Conservation (phyloP, 2,888 invertebrate species). For the Eremobia ochroleuca region DNA sequence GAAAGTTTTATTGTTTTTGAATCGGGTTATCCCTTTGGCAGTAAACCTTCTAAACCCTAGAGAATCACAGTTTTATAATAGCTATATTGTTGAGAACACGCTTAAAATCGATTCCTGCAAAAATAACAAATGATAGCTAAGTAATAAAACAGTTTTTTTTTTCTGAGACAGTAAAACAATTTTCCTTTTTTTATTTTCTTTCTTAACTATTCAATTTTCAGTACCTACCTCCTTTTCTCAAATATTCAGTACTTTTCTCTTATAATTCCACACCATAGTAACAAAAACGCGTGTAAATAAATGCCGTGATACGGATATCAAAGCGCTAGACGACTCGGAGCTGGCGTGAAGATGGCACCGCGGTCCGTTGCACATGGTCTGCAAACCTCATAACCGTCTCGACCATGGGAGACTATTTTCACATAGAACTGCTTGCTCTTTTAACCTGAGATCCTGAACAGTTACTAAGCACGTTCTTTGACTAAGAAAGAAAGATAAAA, state of each 20-base stretch:
- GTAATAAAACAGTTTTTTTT: neutral
- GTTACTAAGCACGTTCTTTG: neutral
- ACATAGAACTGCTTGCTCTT: neutral
- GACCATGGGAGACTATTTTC: slow-evolving; percentile 6
- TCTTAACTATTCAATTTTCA: too few relatives aligned
- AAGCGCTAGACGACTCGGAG: neutral
- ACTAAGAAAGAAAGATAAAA: neutral
- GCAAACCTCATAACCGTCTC: slow-evolving; percentile 38
- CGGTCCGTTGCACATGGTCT: slow-evolving; percentile 39
- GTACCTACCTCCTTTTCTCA: too few relatives aligned
- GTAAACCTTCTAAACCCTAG: neutral
- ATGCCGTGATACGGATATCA: slow-evolving; percentile 38
- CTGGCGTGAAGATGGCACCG: slow-evolving; percentile 20
- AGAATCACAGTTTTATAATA: neutral
- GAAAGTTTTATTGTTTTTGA: slow-evolving; percentile 22
- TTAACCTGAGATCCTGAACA: neutral
- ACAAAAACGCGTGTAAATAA: slow-evolving; percentile 1
- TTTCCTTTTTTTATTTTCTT: neutral
- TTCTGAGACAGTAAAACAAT: neutral
- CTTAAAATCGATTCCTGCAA: neutral
- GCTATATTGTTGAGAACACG: neutral
- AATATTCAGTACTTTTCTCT: neutral
- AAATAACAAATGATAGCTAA: neutral
- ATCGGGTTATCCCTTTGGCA: neutral
- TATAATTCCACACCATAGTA: neutral